A percentile compares a stretch with the other conserved stretches of the same genome.
These are phyloP conservation scores for honey bee (Apis mellifera) DNA, from an alignment of 1,140 invertebrate species.

Conservation along the genomic window DNA sequence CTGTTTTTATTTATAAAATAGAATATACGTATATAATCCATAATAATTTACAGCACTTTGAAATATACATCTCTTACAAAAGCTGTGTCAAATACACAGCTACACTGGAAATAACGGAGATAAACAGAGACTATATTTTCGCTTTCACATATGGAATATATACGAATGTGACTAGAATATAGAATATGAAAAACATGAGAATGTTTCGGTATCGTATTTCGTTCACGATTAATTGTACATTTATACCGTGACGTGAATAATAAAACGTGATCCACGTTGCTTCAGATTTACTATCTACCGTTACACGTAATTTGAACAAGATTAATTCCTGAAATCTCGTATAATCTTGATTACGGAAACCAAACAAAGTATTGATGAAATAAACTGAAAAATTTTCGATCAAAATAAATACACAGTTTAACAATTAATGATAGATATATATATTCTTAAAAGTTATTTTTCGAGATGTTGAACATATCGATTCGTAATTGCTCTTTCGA, in stretches of 20 bases:
- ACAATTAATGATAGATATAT: too few species aligned
- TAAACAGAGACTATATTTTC: too few species aligned
- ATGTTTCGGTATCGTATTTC: neutral
- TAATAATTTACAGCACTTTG: too few species aligned
- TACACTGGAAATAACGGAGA: too few species aligned
- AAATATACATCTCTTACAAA: too few species aligned
- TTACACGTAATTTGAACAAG: neutral
- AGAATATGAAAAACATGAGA: neutral
- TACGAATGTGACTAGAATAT: too few species aligned
- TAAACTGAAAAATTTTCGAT: neutral
- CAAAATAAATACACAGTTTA: neutral
- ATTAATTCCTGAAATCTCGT: neutral
- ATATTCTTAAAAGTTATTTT: too few species aligned
- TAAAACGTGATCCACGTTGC: neutral
- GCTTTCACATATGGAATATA: too few species aligned
- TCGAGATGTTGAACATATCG: neutral
- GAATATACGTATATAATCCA: too few species aligned
- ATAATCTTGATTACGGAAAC: neutral
- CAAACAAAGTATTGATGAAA: too few species aligned
- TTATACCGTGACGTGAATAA: neutral
- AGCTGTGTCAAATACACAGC: too few species aligned
- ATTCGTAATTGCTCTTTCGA: constrained; percentile 34
- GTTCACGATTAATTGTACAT: neutral
- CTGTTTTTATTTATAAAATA: too few species aligned
- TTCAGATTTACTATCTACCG: neutral